Base-by-base conservation (phyloP, 2,888 invertebrate genomes). In the Drosophila fulvimacula region DNA sequence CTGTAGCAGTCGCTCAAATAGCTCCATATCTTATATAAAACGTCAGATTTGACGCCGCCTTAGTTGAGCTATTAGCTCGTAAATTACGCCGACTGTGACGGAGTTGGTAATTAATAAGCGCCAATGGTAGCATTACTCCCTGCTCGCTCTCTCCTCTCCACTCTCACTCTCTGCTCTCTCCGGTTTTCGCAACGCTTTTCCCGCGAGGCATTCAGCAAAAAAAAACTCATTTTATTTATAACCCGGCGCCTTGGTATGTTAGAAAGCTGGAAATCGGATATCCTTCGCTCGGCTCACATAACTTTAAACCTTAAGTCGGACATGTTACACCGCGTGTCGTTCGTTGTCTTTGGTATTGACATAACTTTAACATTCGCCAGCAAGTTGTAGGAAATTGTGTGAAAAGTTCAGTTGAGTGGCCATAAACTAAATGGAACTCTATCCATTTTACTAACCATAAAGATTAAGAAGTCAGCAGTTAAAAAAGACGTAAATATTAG, bases 61-160 rank as follows among this genome's bases (percentile, higher is more conserved):
- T 5, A 57, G 42, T 42, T 46, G 21, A 49, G 48, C 13, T 41
- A 53, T 49, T 58, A 41, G 42, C 66, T 67, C 77, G 41, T 80
- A 80, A 77, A 80, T 66, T 51, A 55, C 39, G 51, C 42, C 11
- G 21, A 52, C 27, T 56, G 19, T 61, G 52, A 73, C 38, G 42
- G 17, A 41, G 53, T 17, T 62, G 49, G 65, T 66, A 80, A 72
- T 78, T 69, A 80, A 79, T 64, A 66, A 64, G 41, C 76, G 66
- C 59, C 66, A 52, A 17, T 21, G 39, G 46, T 36, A 17, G 11
- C 36, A 19, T 15, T 17, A 9, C 34, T 15, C 24, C 9, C 36
- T 1, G 21, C 52, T 7, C 6, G 27, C 30, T 49, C 27, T 44
- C 5, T 4, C 9, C 21, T 41, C 11, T 11, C 42, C 42, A 42